These are phyloP conservation scores for Luperina testacea DNA, from an alignment of 2,888 invertebrate species.

Conservation along the genomic window DNA sequence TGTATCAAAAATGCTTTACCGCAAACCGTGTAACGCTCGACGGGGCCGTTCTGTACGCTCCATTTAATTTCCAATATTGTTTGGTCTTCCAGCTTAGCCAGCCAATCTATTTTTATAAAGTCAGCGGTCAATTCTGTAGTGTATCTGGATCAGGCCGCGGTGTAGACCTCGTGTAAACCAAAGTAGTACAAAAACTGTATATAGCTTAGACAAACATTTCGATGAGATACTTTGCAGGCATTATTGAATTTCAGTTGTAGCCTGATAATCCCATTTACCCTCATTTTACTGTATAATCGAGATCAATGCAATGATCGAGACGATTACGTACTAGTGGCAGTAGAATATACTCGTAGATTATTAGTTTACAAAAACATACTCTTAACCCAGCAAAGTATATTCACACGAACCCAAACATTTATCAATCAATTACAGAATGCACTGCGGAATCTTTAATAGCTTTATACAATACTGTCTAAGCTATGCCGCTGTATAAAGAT, in stretches of 20 bases:
- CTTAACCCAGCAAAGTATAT: conserved; percentile 10
- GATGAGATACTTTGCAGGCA: neutral
- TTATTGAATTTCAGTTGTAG: neutral
- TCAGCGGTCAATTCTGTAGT: conserved; percentile 44
- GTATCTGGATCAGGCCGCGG: conserved; percentile 15
- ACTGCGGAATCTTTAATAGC: conserved; percentile 52
- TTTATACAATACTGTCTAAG: conserved; percentile 48
- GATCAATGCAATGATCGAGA: conserved; percentile 4
- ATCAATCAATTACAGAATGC: conserved; percentile 33
- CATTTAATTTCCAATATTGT: conserved; percentile 72
- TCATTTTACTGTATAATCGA: neutral
- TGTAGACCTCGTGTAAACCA: neutral
- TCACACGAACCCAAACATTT: conserved; percentile 13
- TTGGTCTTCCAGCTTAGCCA: conserved; percentile 59
- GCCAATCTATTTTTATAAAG: conserved; percentile 54
- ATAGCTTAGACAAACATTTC: neutral
- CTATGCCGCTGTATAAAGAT: conserved; percentile 38
- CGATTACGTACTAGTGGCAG: neutral
- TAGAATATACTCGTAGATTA: conserved; percentile 7
- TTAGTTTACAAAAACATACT: neutral
- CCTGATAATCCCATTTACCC: neutral
- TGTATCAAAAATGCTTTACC: conserved; percentile 77
- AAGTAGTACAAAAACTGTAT: conserved; percentile 16
- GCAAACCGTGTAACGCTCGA: conserved; percentile 79
- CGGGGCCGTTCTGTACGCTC: conserved; percentile 78